Conservation (phyloP, 1,140 invertebrate genomes). For the Euschistus heros region DNA sequence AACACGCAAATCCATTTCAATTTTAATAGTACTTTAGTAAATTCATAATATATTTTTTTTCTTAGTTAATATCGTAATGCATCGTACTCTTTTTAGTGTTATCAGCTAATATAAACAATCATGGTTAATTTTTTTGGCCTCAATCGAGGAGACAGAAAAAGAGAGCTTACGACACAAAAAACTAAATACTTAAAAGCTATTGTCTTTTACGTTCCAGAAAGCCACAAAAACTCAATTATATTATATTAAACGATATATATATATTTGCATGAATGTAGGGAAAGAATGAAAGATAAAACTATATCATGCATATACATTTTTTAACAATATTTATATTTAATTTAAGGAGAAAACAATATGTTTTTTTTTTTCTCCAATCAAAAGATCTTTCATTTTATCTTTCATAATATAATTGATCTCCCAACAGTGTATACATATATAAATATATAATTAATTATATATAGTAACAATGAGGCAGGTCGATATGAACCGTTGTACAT, state of each 20-base stretch:
- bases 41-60: neutral
- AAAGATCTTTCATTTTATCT: neutral
- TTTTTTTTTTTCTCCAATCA: neutral
- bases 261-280: neutral
- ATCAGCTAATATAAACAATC: constrained; percentile 7
- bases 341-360: neutral
- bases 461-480: no score
- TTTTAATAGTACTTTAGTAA: neutral
- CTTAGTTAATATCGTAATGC: neutral
- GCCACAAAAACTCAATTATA: neutral
- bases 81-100: constrained; percentile 5
- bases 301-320: neutral
- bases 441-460: no score
- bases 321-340: neutral
- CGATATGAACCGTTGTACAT: neutral
- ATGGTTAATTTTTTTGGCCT: neutral
- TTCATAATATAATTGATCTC: neutral
- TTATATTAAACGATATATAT: neutral
- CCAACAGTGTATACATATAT: no score
- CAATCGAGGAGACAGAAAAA: neutral
- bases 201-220: constrained; percentile 11
- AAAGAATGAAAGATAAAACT: neutral
- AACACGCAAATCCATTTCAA: constrained; percentile 1
- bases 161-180: neutral
- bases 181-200: constrained; percentile 13